These are phyloP conservation scores for Thamnophis sirtalis DNA, from an alignment of 2,113 vertebrate species.

Conservation along the genomic window DNA sequence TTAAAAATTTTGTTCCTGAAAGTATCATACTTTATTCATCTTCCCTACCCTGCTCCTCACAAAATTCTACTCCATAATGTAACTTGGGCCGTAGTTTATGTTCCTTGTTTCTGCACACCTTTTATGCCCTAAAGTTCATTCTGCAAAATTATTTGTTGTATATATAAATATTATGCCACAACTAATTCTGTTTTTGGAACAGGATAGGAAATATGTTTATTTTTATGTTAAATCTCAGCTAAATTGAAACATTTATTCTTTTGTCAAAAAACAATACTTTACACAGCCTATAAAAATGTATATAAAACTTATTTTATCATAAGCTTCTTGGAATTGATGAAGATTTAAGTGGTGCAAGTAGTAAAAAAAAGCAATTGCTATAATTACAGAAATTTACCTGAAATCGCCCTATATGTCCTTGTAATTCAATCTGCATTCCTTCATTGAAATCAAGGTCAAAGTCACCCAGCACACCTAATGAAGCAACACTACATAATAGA, in stretches of 20 bases:
- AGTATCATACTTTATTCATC: neutral
- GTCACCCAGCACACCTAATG: conserved; percentile 79
- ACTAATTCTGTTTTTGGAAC: neutral
- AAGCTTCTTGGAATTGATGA: neutral
- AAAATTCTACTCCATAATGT: neutral
- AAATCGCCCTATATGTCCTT: conserved; percentile 90
- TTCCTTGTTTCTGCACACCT: neutral
- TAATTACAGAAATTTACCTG: conserved; percentile 76
- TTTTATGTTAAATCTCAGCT: neutral
- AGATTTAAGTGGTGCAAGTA: neutral
- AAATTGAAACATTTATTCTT: neutral
- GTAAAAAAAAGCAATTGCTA: neutral
- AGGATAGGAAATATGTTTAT: neutral
- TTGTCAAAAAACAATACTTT: neutral
- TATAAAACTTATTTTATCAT: neutral
- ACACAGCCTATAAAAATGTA: neutral
- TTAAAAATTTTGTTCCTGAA: neutral
- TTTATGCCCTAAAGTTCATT: neutral
- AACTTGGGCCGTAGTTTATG: neutral
- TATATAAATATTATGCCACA: neutral
- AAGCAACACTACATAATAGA: conserved; percentile 14
- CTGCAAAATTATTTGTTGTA: neutral
- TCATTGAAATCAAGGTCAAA: conserved; percentile 79
- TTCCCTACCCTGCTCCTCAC: neutral
- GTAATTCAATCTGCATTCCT: conserved; percentile 83